phyloP scores from a whole-genome alignment of 2,113 vertebrate genomes.

The Cariama cristata region DNA sequence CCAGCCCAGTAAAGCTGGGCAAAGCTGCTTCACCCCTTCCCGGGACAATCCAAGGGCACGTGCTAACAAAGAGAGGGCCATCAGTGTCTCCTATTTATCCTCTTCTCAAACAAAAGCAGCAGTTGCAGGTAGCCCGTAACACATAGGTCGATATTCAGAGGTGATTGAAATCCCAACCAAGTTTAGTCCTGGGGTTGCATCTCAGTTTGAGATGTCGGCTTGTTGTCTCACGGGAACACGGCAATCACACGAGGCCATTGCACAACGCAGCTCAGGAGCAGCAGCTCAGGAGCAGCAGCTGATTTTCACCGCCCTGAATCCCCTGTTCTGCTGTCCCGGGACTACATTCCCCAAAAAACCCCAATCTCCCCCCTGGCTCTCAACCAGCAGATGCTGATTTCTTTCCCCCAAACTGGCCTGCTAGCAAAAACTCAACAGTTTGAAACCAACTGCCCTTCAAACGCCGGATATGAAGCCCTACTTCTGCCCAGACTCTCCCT shows the following conservation, averaged over 20 bases:
- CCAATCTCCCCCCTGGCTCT: fast-evolving
- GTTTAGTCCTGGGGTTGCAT: neutral
- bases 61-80: fast-evolving
- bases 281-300: fast-evolving
- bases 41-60: fast-evolving
- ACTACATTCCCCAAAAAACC: neutral
- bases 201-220: neutral
- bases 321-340: fast-evolving
- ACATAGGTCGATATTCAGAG: neutral
- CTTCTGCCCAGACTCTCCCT: neutral
- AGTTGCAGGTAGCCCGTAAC: neutral
- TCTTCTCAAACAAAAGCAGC: neutral
- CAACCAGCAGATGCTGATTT: neutral
- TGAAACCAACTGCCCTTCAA: neutral
- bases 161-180: neutral
- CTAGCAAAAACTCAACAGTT: neutral
- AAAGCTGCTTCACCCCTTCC: neutral
- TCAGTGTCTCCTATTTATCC: neutral
- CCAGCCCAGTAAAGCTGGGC: fast-evolving
- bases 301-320: neutral
- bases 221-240: fast-evolving
- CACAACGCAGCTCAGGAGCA: neutral
- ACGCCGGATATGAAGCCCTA: neutral
- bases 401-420: neutral
- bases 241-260: fast-evolving